Evolutionary conservation across 2,888 invertebrate genomes (phyloP), one percentile per base, ranked within the genome.

Genomic region (Spilosoma lubricipeda): DNA sequence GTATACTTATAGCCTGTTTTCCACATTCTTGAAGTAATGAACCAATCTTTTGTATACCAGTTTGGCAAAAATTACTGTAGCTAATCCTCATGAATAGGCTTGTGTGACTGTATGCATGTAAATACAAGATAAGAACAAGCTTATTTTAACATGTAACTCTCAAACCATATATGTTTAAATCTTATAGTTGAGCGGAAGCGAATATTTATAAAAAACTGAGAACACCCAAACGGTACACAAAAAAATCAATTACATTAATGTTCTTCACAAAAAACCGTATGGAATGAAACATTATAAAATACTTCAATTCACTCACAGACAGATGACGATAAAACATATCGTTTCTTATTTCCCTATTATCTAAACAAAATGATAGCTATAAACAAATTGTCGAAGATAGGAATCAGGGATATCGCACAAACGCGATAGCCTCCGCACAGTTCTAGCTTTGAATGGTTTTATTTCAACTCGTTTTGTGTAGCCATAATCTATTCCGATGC

Each of bases 401-500:
- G 81, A 78, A 87, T 88, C 86, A 75, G 79, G 73, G 81, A 85
- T 89, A 89, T 87, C 85, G 85, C 85, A 86, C 87, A 82, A 87
- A 83, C 82, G 72, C 82, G 79, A 84, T 82, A 81, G 86, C 86
- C 81, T 79, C 82, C 77, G 80, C 82, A 72, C 80, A 78, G 77
- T 70, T 76, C 79, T 70, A 74, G 76, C 79, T 74, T 82, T 71
- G 70, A 73, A 73, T 78, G 80, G 77, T 85, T 86, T 85, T 83
- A 80, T 88, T 86, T 83, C 81, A 82, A 86, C 85, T 87, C 84
- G 89, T 88, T 90, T 88, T 87, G 86, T 89, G 84, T 88, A 86
- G 84, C 88, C 90, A 92, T 93, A 92, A 93, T 92, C 90, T 91
- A 90, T 91, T 89, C 88, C 84, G 85, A 89, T 89, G 89, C 90